These are phyloP conservation scores for Scolanthus callimorphus DNA, from an alignment of 92 coral and sea anemone genomes.

Conservation along the genomic window DNA sequence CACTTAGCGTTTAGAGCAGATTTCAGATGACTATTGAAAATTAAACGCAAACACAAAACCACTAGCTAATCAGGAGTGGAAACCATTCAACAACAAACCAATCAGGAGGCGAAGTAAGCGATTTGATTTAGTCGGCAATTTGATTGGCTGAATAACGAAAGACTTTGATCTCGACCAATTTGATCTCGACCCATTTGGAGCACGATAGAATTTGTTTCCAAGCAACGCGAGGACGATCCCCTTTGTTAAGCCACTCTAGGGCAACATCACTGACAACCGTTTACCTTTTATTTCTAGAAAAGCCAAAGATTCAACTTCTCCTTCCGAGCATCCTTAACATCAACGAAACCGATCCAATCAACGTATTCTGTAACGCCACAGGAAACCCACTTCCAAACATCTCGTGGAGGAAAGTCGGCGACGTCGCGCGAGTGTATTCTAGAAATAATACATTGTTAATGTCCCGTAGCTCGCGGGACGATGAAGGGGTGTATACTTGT, in stretches of 20 bases:
- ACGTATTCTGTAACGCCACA: slow-evolving; percentile 65
- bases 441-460: slow-evolving; percentile 18
- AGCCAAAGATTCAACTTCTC: slow-evolving; percentile 40
- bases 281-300: slow-evolving; percentile 19
- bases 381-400: slow-evolving; percentile 71
- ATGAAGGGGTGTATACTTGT: slow-evolving; percentile 58
- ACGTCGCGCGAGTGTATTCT: slow-evolving; percentile 12
- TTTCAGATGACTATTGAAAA: neutral
- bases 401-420: slow-evolving; percentile 45
- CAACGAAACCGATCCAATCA: slow-evolving; percentile 55
- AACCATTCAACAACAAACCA: too few relatives aligned
- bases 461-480: slow-evolving; percentile 16
- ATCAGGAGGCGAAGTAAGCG: too few relatives aligned
- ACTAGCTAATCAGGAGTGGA: too few relatives aligned
- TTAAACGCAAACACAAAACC: too few relatives aligned
- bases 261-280: too few relatives aligned
- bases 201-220: too few relatives aligned
- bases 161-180: too few relatives aligned
- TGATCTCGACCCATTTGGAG: too few relatives aligned
- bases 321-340: slow-evolving; percentile 42
- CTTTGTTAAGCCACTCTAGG: too few relatives aligned
- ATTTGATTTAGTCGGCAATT: too few relatives aligned
- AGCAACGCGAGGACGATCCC: too few relatives aligned
- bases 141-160: too few relatives aligned
- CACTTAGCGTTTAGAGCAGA: neutral